Evolutionary conservation across 1,140 invertebrate species (phyloP).

Genomic region (Agrypnia vestita): DNA sequence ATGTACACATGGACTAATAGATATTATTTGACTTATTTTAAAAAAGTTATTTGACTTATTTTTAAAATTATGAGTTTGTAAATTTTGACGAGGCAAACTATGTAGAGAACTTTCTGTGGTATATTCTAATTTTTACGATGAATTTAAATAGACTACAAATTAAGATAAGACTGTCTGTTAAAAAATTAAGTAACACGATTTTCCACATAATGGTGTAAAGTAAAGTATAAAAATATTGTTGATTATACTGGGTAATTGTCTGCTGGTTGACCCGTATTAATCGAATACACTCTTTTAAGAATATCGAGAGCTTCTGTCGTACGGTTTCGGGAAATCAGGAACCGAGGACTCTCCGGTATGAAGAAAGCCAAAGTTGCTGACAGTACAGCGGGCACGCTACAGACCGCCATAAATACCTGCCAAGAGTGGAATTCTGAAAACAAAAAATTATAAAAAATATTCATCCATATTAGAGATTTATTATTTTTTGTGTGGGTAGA

Average conservation of each 20-base stretch:
- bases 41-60: no score
- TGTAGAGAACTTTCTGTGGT: no score
- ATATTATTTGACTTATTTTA: no score
- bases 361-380: constrained; percentile 77
- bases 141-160: no score
- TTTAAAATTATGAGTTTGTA: no score
- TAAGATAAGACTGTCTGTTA: no score
- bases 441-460: neutral
- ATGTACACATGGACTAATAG: no score
- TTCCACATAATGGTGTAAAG: neutral
- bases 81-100: no score
- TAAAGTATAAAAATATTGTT: neutral
- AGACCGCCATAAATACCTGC: constrained; percentile 82
- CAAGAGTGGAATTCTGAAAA: constrained; percentile 78
- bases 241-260: constrained; percentile 79
- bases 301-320: constrained; percentile 78
- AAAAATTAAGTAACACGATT: no score
- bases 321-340: constrained; percentile 81
- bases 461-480: no score
- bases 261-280: constrained; percentile 76
- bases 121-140: no score
- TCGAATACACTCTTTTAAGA: constrained; percentile 74
- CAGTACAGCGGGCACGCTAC: constrained; percentile 78
- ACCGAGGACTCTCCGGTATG: constrained; percentile 88
- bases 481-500: no score